phyloP scores from a whole-genome alignment of 2,888 invertebrate species.

The Ceriagrion tenellum region DNA sequence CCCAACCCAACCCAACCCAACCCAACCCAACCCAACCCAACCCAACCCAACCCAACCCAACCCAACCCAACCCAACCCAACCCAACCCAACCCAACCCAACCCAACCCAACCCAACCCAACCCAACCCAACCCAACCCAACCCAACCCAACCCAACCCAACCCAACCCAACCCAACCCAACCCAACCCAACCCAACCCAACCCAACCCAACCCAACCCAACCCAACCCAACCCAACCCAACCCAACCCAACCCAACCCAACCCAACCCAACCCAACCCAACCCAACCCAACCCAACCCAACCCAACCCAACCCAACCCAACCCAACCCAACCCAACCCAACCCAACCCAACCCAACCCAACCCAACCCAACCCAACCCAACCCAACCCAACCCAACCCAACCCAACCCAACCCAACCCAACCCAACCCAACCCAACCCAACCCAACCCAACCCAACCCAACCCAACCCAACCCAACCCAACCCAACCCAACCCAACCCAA shows the following conservation, averaged over 20 bases:
- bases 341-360: conserved; percentile 1
- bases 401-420: conserved; percentile 1
- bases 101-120: conserved; percentile 1
- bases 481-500: conserved; percentile 1
- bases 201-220: conserved; percentile 1
- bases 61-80: conserved; percentile 1
- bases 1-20: conserved; percentile 1
- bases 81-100: conserved; percentile 1
- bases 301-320: conserved; percentile 1
- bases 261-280: conserved; percentile 1
- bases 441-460: conserved; percentile 1
- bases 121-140: conserved; percentile 1
- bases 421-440: conserved; percentile 1
- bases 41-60: conserved; percentile 1
- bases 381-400: conserved; percentile 1
- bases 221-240: conserved; percentile 1
- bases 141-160: conserved; percentile 1
- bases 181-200: conserved; percentile 1
- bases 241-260: conserved; percentile 1
- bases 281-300: conserved; percentile 1
- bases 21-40: conserved; percentile 1
- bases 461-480: conserved; percentile 1
- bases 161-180: conserved; percentile 1
- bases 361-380: conserved; percentile 1
- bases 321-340: conserved; percentile 1